A percentile compares a stretch with the other conserved stretches of the same genome.
Conservation (phyloP, 2,113 vertebrate species). For the Hemichromis elongatus region DNA sequence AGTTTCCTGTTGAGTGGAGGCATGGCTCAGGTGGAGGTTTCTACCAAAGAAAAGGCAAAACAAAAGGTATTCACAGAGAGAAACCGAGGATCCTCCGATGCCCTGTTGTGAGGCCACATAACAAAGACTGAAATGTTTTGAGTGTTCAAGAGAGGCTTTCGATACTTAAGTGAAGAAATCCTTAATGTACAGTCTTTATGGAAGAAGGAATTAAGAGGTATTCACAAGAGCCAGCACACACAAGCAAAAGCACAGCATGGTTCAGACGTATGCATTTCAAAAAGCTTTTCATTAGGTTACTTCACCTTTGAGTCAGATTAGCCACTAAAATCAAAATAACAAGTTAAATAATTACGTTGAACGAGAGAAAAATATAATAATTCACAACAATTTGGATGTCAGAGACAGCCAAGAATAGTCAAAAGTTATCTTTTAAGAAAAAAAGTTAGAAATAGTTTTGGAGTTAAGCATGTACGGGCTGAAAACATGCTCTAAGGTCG, state of each 20-base stretch:
- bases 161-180: not conserved
- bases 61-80: conserved; percentile 34
- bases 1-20: conserved; percentile 55
- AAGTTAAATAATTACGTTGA: accelerated
- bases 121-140: conserved; percentile 25
- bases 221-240: not conserved
- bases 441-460: not conserved
- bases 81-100: conserved; percentile 13
- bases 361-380: not conserved
- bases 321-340: not conserved
- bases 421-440: not conserved
- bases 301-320: not conserved
- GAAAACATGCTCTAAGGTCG: not conserved
- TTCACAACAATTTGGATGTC: not conserved
- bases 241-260: not conserved
- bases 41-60: conserved; percentile 45
- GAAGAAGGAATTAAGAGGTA: not conserved
- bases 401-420: not conserved
- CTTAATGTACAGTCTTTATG: not conserved
- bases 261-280: not conserved
- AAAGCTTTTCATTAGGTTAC: not conserved
- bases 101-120: not conserved
- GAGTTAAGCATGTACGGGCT: not conserved
- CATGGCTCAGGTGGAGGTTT: conserved; percentile 28
- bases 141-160: not conserved